phyloP scores from a whole-genome alignment of 2,888 invertebrate genomes.

The Dasypogon diadema region DNA sequence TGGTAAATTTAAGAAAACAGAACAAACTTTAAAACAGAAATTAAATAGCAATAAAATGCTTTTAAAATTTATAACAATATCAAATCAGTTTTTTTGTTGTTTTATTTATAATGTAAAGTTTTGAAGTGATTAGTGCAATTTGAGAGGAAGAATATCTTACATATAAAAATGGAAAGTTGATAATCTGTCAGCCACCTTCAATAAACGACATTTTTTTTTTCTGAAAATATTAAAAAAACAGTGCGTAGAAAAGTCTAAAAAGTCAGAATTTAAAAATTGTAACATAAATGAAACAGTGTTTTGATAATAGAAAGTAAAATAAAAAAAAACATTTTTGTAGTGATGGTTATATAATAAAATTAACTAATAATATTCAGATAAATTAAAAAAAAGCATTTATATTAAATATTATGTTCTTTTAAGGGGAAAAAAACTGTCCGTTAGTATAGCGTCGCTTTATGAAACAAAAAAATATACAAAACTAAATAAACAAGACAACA shows the following conservation, averaged over 20 bases:
- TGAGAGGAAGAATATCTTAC: too few relatives aligned
- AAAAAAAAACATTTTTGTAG: constrained; percentile 41
- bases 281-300: constrained; percentile 11
- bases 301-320: constrained; percentile 5
- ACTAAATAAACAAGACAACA: constrained; percentile 28
- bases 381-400: constrained; percentile 34
- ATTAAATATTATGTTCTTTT: constrained; percentile 44
- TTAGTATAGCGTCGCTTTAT: constrained; percentile 56
- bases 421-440: constrained; percentile 51
- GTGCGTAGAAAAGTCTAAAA: constrained; percentile 40
- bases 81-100: neutral
- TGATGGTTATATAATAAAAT: constrained; percentile 43
- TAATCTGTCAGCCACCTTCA: neutral
- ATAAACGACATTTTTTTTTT: neutral
- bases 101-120: too few relatives aligned
- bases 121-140: too few relatives aligned
- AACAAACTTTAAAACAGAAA: too few relatives aligned
- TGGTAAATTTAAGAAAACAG: too few relatives aligned
- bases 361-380: constrained; percentile 33
- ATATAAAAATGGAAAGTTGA: neutral
- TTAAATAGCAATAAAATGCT: neutral
- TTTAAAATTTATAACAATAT: too few relatives aligned
- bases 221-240: constrained; percentile 6
- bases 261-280: constrained; percentile 18
- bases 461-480: constrained; percentile 28